phyloP scores from a whole-genome alignment of 2,888 invertebrate species.

The Eueremaeus valkanovi region DNA sequence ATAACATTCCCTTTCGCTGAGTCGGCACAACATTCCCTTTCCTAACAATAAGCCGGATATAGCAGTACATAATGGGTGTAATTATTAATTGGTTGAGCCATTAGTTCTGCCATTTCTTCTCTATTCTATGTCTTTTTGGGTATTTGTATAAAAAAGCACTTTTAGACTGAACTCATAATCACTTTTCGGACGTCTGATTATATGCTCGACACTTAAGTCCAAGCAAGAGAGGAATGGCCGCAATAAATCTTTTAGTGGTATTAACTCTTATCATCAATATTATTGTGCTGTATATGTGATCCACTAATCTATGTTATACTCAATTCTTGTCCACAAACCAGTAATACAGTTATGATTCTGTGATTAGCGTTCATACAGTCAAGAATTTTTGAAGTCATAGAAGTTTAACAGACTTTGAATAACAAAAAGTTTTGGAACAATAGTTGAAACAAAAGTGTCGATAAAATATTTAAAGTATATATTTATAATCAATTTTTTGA shows the following conservation, averaged over 20 bases:
- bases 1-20: slow-evolving; percentile 5
- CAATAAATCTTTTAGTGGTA: slow-evolving; percentile 2
- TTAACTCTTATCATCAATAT: background rate
- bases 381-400: too few relatives aligned
- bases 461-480: too few relatives aligned
- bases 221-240: background rate
- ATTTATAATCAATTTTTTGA: too few relatives aligned
- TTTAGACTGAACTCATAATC: background rate
- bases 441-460: too few relatives aligned
- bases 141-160: slow-evolving; percentile 23
- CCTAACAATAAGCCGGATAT: slow-evolving; percentile 9
- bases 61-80: slow-evolving; percentile 10
- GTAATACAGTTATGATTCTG: too few relatives aligned
- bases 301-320: too few relatives aligned
- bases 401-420: too few relatives aligned
- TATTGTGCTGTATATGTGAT: too few relatives aligned
- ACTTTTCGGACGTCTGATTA: background rate
- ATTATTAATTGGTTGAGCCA: slow-evolving; percentile 26
- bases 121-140: background rate
- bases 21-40: background rate
- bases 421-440: too few relatives aligned
- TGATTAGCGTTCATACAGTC: too few relatives aligned
- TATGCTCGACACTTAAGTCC: background rate
- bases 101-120: background rate
- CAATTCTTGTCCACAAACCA: too few relatives aligned